Percentiles rank a stretch among this genome's conserved stretches.
phyloP scores from a whole-genome alignment of 2,888 invertebrate genomes.

The Polydrusus cervinus region DNA sequence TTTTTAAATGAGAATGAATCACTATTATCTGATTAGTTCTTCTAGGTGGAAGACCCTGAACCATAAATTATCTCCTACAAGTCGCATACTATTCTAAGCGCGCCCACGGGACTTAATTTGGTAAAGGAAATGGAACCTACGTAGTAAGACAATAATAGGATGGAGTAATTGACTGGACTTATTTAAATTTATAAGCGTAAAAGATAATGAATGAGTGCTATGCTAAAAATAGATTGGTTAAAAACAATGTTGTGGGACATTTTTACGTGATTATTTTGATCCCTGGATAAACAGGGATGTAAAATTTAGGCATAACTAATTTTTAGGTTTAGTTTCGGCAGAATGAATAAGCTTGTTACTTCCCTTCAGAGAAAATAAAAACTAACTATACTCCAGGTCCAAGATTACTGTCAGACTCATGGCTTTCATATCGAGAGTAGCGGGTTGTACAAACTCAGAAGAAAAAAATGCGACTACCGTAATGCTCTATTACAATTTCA shows the following conservation, averaged over 20 bases:
- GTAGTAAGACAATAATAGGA: slow-evolving; percentile 51
- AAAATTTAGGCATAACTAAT: no score
- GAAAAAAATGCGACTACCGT: no score
- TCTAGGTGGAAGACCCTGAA: slow-evolving; percentile 27
- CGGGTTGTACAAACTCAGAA: no score
- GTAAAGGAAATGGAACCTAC: slow-evolving; percentile 51
- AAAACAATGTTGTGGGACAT: neutral
- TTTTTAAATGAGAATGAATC: no score
- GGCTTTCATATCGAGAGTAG: no score
- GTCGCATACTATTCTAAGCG: slow-evolving; percentile 13
- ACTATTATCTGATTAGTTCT: slow-evolving; percentile 16
- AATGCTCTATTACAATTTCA: no score
- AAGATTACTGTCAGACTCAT: no score
- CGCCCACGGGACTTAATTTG: slow-evolving; percentile 48
- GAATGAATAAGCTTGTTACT: no score
- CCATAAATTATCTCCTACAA: slow-evolving; percentile 21
- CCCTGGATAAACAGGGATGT: no score
- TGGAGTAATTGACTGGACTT: slow-evolving; percentile 45
- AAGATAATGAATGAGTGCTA: slow-evolving; percentile 45
- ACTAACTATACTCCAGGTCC: no score
- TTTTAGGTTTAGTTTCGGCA: neutral
- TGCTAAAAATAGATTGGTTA: neutral
- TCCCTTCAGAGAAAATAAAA: no score
- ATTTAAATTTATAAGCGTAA: slow-evolving; percentile 45
- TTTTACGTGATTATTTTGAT: no score